Base-by-base conservation (phyloP, 2,888 invertebrate species). In the Anorthoa munda region DNA sequence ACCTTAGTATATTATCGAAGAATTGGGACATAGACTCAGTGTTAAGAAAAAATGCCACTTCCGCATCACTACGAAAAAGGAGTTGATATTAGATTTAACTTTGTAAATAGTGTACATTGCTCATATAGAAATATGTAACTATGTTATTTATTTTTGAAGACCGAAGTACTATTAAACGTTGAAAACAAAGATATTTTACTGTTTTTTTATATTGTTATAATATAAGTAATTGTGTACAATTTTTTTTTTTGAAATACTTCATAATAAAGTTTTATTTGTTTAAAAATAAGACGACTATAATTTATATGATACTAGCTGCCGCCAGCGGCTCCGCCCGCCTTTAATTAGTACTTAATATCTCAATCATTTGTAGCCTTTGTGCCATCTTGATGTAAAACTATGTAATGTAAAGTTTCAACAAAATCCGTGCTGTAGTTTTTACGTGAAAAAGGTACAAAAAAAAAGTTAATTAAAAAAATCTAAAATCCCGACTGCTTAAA, bases 51-150 rank as follows among this genome's bases (percentile, higher is more conserved):
- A 92, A 92, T 85, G 84, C 81, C 61, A 87, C 90, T 48, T 68
- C 81, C 76, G 48, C 78, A 81, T 64, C 87, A 82, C 68, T 81
- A 81, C 60, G 90, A 88, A 81, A 75, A 56, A 77, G 65, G 64
- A 89, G 88, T 87, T 90, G 89, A 89, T 87, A 86, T 84, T 88
- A 81, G 80, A 74, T 87, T 85, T 87, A 77, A 79, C 83, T 89
- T 90, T 95, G 95, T 95, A 95, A 90, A 95, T 95, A 95, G 91
- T 95, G 95, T 96, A 95, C 89, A 95, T 94, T 94, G 91, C 92
- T 93, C 92, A 93, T 89, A 86, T 92, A 91, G 91, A 91, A 90
- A 86, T 91, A 89, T 92, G 84, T 90, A 90, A 88, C 86, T 88
- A 83, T 89, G 86, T 93, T 94, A 93, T 94, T 94, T 94, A 95